Percentiles rank a stretch among this genome's conserved stretches.
Conservation (phyloP, 2,888 invertebrate genomes). For the Dryadula phaetusa region DNA sequence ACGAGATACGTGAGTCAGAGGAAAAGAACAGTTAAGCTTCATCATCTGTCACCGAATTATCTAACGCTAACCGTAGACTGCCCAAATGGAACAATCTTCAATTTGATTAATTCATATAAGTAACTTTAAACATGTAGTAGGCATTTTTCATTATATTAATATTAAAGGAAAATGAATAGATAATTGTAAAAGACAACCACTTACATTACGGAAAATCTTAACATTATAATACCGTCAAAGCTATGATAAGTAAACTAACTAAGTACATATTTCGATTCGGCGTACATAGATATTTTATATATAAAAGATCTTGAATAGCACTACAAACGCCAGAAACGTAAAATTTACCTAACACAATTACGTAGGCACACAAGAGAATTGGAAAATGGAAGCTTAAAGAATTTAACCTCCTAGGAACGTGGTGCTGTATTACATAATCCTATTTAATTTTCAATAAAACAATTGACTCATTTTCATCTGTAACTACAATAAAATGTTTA, state of each 20-base stretch:
- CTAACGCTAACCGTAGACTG: slow-evolving; percentile 47
- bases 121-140: neutral
- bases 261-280: neutral
- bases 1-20: slow-evolving; percentile 64
- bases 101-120: slow-evolving; percentile 36
- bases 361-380: neutral
- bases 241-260: neutral
- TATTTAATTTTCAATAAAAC: neutral
- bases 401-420: neutral
- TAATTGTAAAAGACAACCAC: neutral
- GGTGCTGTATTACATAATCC: neutral
- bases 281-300: neutral
- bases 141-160: neutral
- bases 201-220: neutral
- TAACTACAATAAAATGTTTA: too few species aligned
- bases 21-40: slow-evolving; percentile 72
- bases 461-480: neutral
- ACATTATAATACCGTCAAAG: neutral
- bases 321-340: neutral
- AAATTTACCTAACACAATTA: slow-evolving; percentile 12
- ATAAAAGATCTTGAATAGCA: neutral
- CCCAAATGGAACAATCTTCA: slow-evolving; percentile 44
- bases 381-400: slow-evolving; percentile 10
- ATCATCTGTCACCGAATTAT: slow-evolving; percentile 64
- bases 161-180: neutral